Evolutionary conservation across 2,113 vertebrate species (phyloP).

Genomic region (Ascaphus truei): DNA sequence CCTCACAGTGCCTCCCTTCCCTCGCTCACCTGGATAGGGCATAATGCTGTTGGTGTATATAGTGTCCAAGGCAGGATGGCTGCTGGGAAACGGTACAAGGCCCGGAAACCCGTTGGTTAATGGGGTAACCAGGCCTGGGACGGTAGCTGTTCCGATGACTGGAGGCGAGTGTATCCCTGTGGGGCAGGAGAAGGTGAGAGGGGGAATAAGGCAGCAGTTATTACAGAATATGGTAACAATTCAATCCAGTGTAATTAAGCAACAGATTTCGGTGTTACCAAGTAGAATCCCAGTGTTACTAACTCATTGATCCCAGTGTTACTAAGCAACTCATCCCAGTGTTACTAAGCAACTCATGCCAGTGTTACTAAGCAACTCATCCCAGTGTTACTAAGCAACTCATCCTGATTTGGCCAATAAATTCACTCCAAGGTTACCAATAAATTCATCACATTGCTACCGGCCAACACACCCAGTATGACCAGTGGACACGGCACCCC

Average conservation of each 20-base stretch:
- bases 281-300: background rate
- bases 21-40: constrained; percentile 77
- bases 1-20: no score
- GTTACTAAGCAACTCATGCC: background rate
- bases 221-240: background rate
- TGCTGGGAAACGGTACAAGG: constrained; percentile 85
- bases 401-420: background rate
- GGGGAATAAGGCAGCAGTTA: background rate
- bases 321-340: background rate
- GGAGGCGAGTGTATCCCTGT: constrained; percentile 91
- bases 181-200: constrained; percentile 9
- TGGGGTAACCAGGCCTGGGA: constrained; percentile 88
- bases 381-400: constrained; percentile 28
- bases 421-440: background rate
- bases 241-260: no score
- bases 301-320: background rate
- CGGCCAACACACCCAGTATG: background rate
- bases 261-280: constrained; percentile 25
- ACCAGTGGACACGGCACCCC: background rate
- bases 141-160: constrained; percentile 79
- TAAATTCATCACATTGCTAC: background rate
- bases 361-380: background rate
- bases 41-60: constrained; percentile 91
- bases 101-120: constrained; percentile 90
- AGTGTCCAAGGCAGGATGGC: constrained; percentile 87